Percentiles rank a stretch among this genome's conserved stretches.
Evolutionary conservation across 2,113 vertebrate species (phyloP).

Genomic region (Glaucidium brasilianum): DNA sequence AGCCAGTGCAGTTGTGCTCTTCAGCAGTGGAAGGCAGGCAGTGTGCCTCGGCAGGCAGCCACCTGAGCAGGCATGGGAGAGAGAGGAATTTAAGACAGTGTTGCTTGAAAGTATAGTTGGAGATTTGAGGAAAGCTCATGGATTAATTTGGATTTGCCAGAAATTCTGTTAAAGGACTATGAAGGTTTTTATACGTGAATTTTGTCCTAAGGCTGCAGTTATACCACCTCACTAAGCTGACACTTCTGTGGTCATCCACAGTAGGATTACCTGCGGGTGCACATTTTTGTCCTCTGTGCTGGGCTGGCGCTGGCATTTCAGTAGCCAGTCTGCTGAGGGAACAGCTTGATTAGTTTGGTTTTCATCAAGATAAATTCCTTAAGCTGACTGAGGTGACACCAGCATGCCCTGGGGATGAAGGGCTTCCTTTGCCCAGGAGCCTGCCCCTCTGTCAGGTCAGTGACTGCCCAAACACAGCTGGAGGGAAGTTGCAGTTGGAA

Average conservation of each 20-base stretch:
- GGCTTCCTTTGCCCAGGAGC: neutral
- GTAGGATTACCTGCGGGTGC: neutral
- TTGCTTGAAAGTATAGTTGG: neutral
- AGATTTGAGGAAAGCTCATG: neutral
- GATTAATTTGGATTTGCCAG: neutral
- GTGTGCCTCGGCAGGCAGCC: neutral
- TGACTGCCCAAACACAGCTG: accelerated
- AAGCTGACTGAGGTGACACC: neutral
- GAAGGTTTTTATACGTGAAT: neutral
- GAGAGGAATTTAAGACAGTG: neutral
- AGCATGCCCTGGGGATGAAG: neutral
- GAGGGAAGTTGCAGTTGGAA: accelerated
- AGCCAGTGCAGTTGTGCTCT: neutral
- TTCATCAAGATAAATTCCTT: no score
- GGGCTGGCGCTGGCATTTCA: neutral
- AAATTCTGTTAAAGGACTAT: neutral
- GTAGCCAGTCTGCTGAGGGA: neutral
- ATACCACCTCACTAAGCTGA: neutral
- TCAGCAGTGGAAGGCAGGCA: neutral
- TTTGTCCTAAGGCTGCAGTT: neutral
- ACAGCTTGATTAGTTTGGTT: neutral
- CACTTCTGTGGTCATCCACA: neutral
- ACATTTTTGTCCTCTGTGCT: neutral
- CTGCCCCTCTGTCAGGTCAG: accelerated
- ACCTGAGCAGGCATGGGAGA: accelerated